Base-by-base conservation (phyloP, 2,888 invertebrate genomes). In the Cenopis cana region DNA sequence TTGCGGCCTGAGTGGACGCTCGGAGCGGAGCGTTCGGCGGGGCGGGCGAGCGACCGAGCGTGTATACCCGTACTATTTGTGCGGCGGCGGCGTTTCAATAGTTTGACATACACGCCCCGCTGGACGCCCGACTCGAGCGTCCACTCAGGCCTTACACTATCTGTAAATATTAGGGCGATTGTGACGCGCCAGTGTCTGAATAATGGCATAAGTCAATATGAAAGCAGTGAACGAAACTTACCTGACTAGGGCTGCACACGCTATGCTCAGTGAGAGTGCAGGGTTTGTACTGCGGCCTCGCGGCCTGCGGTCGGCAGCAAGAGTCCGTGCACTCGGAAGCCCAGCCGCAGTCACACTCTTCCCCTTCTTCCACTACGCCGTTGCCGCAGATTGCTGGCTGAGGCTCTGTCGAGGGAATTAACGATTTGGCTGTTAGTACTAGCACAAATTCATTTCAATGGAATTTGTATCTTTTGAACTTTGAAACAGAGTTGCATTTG, bases 301-400 rank as follows among this genome's bases (percentile, higher is more conserved):
- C 95, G 57, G 97, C 95, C 94, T 98, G 98, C 46, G 98, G 98
- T 79, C 96, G 97, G 87, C 99, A 99, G 87, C 99, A 99, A 59
- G 95, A 95, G 88, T 98, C 98, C 69, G 96, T 95, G 88, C 99
- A 99, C 86, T 99, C 99, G 81, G 98, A 98, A 81, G 98, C 98
- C 98, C 98, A 99, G 69, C 99, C 99, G 88, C 99, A 99, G 91
- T 99, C 99, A 88, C 99, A 99, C 89, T 99, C 97, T 91, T 99
- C 99, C 18, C 97, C 98, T 59, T 96, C 96, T 87, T 99, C 99
- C 57, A 98, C 98, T 38, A 99, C 98, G 54, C 98, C 98, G 89
- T 99, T 99, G 67, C 99, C 99, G 90, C 99, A 99, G 83, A 99
- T 97, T 0, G 99, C 97, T 69, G 96, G 96, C 89, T 98, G 97